Evolutionary conservation across 2,113 vertebrate genomes (phyloP), one percentile per base, ranked within the genome.

Genomic region (Sander vitreus): DNA sequence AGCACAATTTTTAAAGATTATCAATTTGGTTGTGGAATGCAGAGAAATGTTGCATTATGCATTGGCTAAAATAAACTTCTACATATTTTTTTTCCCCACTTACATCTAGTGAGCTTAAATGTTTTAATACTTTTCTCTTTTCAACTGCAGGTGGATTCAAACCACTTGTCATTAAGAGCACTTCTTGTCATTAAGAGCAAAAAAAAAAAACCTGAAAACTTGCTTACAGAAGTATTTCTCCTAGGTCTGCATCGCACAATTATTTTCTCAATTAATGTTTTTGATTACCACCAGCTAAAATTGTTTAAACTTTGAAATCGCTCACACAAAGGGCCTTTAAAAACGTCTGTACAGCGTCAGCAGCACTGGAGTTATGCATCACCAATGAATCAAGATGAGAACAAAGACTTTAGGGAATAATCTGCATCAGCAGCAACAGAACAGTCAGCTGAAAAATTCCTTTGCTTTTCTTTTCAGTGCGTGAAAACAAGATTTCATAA

Each of bases 331-430:
- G 63, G 62, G 45, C 53, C 25, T 69, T 53, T 11, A 63, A 7
- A 10, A 15, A n/a, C n/a, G 45, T 43, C 47, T 9, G 8, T 48
- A 27, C 79, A 59, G 51, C 4, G 9, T 65, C 27, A 76, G 81
- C 62, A 39, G 81, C 62, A 23, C 64, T 13, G 13, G 48, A 67
- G 59, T 27, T 23, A 13, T 45, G 73, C 85, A 80, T 83, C 76
- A 54, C 60, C 66, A 70, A 83, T 66, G 18, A 87, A 66, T 73
- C 48, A 54, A 51, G 67, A 62, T 25, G n/a, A 71, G 36, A 77
- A 83, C 43, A 82, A 76, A 84, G 73, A 70, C 80, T 58, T 62
- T 5, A 36, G 43, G 59, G 47, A 80, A 81, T 83, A 57, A 78
- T 81, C 62, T 39, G 45, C 57, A 77, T 68, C 27, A 73, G 53